phyloP scores from a whole-genome alignment of 2,888 invertebrate species.

The Nesidiocoris tenuis region DNA sequence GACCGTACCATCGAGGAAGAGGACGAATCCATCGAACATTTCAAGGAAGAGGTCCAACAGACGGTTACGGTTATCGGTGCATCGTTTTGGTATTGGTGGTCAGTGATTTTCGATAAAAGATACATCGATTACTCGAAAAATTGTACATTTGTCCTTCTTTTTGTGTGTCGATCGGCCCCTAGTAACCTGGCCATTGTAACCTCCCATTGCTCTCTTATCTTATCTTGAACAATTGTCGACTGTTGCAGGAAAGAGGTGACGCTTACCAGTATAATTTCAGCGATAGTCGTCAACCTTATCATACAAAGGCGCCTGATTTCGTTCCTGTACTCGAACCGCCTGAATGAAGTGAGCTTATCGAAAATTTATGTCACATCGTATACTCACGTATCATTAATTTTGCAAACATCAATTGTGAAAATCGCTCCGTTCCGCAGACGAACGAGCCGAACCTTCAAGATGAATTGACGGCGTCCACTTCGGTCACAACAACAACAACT shows the following conservation, averaged over 20 bases:
- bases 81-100: conserved; percentile 73
- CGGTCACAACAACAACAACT: background rate
- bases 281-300: conserved; percentile 68
- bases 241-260: conserved; percentile 71
- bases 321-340: conserved; percentile 28
- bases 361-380: too few relatives aligned
- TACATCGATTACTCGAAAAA: too few relatives aligned
- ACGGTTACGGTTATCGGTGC: conserved; percentile 39
- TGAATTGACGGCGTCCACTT: background rate
- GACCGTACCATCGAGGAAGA: conserved; percentile 20
- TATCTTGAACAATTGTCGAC: too few relatives aligned
- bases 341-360: conserved; percentile 29
- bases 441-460: background rate
- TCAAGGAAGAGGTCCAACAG: conserved; percentile 12
- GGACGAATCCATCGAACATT: background rate
- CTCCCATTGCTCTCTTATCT: too few relatives aligned
- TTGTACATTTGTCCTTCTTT: background rate
- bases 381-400: background rate
- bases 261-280: conserved; percentile 71
- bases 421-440: too few relatives aligned
- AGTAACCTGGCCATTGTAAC: too few relatives aligned
- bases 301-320: conserved; percentile 50
- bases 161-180: too few relatives aligned
- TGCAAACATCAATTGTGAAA: too few relatives aligned
- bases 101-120: too few relatives aligned